A percentile compares a stretch with the other conserved stretches of the same genome.
Conservation (phyloP, 2,113 vertebrate genomes). For the Eubucco bourcierii region DNA sequence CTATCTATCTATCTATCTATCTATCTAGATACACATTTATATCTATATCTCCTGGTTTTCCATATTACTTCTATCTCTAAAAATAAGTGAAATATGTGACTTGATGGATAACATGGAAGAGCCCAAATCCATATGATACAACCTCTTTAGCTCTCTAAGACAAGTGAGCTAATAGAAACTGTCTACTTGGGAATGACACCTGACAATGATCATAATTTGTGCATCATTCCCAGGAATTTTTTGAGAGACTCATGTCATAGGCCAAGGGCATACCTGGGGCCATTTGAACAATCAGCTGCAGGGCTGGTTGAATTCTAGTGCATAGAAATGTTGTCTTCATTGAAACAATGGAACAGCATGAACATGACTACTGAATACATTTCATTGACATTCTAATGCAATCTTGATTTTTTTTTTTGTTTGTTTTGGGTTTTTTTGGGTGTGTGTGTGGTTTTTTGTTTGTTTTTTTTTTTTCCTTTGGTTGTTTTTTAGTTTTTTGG, state of each 20-base stretch:
- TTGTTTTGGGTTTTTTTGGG: too few species aligned
- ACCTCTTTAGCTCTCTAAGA: neutral
- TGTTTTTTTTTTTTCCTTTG: neutral
- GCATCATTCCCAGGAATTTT: neutral
- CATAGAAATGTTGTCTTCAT: neutral
- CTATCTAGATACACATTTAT: too few species aligned
- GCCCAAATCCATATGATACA: neutral
- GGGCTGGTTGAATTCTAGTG: neutral
- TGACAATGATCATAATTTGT: neutral
- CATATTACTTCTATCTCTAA: too few species aligned
- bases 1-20: too few species aligned
- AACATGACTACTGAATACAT: neutral
- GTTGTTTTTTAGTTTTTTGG: too few species aligned
- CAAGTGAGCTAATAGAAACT: neutral
- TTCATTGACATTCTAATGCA: fast-evolving
- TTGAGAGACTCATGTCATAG: fast-evolving
- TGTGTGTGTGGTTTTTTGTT: neutral
- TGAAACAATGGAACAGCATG: neutral
- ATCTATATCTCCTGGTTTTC: too few species aligned
- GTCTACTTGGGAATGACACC: neutral
- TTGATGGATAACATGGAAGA: neutral
- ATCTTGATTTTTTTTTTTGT: neutral
- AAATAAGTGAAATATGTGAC: neutral
- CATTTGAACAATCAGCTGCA: neutral
- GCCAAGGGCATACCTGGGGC: neutral